phyloP scores from a whole-genome alignment of 2,797 vertebrate genomes.

The Sparus aurata region DNA sequence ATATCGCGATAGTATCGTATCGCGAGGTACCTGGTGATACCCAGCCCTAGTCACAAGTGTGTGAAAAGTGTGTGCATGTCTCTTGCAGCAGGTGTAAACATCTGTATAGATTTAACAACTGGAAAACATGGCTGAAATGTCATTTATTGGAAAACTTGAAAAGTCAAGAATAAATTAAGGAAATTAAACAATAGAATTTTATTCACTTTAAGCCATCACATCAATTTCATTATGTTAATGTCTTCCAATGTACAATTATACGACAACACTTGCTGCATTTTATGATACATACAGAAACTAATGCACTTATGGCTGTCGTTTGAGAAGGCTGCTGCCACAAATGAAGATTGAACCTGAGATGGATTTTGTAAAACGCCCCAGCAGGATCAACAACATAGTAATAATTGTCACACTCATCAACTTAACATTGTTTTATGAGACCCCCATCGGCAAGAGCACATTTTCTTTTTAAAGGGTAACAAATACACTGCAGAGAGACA shows the following conservation, averaged over 20 bases:
- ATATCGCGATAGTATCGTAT: too few relatives aligned
- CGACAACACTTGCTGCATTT: background rate
- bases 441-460: background rate
- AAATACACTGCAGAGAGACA: background rate
- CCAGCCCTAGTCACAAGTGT: too few relatives aligned
- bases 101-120: background rate
- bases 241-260: background rate
- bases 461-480: background rate
- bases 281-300: too few relatives aligned
- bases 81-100: background rate
- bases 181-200: background rate
- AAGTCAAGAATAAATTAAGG: background rate
- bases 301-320: background rate
- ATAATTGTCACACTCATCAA: background rate
- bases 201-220: background rate
- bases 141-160: background rate
- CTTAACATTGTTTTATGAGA: background rate
- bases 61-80: background rate
- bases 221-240: background rate
- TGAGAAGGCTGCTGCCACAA: background rate
- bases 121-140: background rate
- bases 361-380: background rate
- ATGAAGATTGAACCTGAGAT: background rate
- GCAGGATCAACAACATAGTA: background rate
- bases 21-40: too few relatives aligned